Conservation (phyloP, 2,888 invertebrate genomes). For the Tethea ocularis region DNA sequence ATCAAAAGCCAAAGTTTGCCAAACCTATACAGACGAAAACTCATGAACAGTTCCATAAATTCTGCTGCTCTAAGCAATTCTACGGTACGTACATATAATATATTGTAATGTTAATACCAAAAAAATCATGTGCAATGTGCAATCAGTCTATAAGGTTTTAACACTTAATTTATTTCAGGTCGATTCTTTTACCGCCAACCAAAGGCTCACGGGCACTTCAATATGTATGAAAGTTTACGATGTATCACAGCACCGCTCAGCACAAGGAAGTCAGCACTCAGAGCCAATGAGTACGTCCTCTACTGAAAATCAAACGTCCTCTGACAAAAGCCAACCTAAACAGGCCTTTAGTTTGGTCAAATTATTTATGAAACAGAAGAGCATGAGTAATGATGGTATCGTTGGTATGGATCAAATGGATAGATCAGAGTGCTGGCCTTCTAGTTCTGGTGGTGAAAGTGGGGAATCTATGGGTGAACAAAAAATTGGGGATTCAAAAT, state of each 20-base stretch:
- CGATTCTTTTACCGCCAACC: slow-evolving; percentile 77
- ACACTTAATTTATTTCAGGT: slow-evolving; percentile 62
- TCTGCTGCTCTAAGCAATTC: slow-evolving; percentile 87
- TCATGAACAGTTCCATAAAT: slow-evolving; percentile 76
- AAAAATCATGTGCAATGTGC: slow-evolving; percentile 2
- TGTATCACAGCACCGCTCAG: slow-evolving; percentile 73
- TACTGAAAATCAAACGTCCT: slow-evolving; percentile 76
- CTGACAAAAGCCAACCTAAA: slow-evolving; percentile 83
- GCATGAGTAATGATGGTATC: slow-evolving; percentile 90
- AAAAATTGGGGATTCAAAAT: slow-evolving; percentile 57
- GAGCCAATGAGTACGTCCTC: slow-evolving; percentile 82
- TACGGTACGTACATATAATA: slow-evolving; percentile 82
- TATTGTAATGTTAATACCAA: slow-evolving; percentile 7
- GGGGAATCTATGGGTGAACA: slow-evolving; percentile 83
- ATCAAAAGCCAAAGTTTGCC: slow-evolving; percentile 92
- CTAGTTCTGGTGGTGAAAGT: slow-evolving; percentile 85
- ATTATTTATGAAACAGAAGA: slow-evolving; percentile 95
- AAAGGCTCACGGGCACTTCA: slow-evolving; percentile 70
- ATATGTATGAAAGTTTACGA: slow-evolving; percentile 80
- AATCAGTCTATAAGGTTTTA: slow-evolving; percentile 27
- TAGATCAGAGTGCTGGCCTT: slow-evolving; percentile 90
- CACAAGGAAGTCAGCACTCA: slow-evolving; percentile 75
- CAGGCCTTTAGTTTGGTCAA: slow-evolving; percentile 92
- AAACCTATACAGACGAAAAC: slow-evolving; percentile 85
- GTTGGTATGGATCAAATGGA: slow-evolving; percentile 89